Percentiles rank a stretch among this genome's conserved stretches.
phyloP scores from a whole-genome alignment of 2,113 vertebrate species.

The Morone saxatilis region DNA sequence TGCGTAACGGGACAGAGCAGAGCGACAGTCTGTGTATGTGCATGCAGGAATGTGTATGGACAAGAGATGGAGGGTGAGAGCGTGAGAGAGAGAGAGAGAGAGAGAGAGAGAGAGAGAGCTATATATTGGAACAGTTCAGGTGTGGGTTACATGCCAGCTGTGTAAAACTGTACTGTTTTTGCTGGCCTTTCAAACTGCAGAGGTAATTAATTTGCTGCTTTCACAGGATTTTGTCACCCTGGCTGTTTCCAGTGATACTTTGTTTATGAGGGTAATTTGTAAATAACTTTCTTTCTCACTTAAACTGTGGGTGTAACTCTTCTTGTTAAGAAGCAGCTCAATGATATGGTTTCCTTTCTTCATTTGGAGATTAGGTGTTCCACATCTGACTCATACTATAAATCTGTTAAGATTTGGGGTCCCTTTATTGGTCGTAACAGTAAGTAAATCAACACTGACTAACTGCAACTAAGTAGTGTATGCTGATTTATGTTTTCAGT shows the following conservation, averaged over 20 bases:
- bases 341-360: neutral
- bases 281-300: conserved; percentile 7
- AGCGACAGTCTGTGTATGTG: conserved; percentile 51
- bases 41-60: conserved; percentile 15
- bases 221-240: conserved; percentile 44
- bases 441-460: neutral
- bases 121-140: conserved; percentile 44
- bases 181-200: conserved; percentile 62
- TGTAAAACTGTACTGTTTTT: conserved; percentile 41
- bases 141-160: conserved; percentile 67
- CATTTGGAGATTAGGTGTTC: neutral
- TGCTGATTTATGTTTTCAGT: conserved; percentile 4
- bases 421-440: neutral
- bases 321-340: neutral
- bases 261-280: neutral
- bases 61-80: conserved; percentile 43
- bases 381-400: neutral
- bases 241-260: conserved; percentile 35
- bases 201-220: conserved; percentile 53
- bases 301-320: neutral
- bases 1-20: conserved; percentile 72
- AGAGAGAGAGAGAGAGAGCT: conserved; percentile 15
- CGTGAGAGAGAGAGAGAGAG: too few species aligned
- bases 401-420: neutral
- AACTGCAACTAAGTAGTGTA: neutral